A percentile compares a stretch with the other conserved stretches of the same genome.
Evolutionary conservation across 2,888 invertebrate species (phyloP).

Genomic region (Hydropsyche betteni): DNA sequence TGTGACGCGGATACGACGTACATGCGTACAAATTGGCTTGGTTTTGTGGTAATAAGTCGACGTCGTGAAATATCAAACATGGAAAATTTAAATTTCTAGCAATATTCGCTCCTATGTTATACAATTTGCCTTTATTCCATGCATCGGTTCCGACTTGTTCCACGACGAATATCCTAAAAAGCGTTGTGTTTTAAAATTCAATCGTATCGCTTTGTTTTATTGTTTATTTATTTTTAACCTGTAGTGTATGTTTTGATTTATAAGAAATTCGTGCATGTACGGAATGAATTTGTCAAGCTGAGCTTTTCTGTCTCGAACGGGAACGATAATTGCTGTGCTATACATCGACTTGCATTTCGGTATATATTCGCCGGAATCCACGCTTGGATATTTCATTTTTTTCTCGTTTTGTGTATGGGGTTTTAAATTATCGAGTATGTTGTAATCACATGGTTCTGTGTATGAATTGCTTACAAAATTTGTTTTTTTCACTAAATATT

Average conservation of each 20-base stretch:
- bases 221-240: conserved; percentile 55
- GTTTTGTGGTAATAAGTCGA: conserved; percentile 87
- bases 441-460: neutral
- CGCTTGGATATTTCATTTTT: neutral
- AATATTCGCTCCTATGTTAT: conserved; percentile 85
- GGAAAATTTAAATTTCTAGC: conserved; percentile 77
- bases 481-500: conserved; percentile 48
- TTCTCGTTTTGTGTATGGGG: neutral
- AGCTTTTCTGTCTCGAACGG: conserved; percentile 76
- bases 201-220: neutral
- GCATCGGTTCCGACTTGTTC: conserved; percentile 81
- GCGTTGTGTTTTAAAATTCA: neutral
- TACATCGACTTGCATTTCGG: conserved; percentile 61
- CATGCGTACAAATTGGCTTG: conserved; percentile 85
- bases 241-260: conserved; percentile 84
- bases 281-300: conserved; percentile 82
- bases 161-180: conserved; percentile 77
- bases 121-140: conserved; percentile 88
- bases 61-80: conserved; percentile 90
- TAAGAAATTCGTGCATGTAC: conserved; percentile 87
- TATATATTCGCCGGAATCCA: conserved; percentile 52
- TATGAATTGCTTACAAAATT: neutral
- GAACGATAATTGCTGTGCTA: conserved; percentile 84
- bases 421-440: neutral
- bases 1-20: conserved; percentile 79